Evolutionary conservation across 1,140 invertebrate species (phyloP).

Genomic region (Ostrea denselamellosa): DNA sequence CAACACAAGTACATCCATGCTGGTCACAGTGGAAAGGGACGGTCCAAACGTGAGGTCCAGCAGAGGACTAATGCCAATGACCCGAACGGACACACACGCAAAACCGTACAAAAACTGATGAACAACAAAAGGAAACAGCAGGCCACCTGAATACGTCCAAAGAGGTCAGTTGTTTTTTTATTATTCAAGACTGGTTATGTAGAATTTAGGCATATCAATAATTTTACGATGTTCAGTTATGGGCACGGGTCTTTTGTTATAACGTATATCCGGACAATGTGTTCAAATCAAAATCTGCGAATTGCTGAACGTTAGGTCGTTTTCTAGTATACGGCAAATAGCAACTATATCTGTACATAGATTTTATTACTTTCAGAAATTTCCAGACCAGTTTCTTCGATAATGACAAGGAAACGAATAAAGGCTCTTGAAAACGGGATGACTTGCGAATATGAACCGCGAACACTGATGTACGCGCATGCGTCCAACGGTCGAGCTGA

Average conservation of each 20-base stretch:
- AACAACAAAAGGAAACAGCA: conserved; percentile 71
- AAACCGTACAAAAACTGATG: conserved; percentile 71
- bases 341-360: no score
- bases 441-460: background rate
- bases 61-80: conserved; percentile 72
- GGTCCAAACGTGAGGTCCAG: conserved; percentile 71
- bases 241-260: no score
- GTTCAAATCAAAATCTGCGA: no score
- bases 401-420: conserved; percentile 25
- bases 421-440: conserved; percentile 3
- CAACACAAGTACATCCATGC: conserved; percentile 73
- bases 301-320: no score
- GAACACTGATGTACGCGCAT: background rate
- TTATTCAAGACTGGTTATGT: no score
- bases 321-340: no score
- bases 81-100: conserved; percentile 73
- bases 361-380: background rate
- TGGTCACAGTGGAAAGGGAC: conserved; percentile 74
- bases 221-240: no score
- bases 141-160: background rate
- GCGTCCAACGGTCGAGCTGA: background rate
- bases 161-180: background rate
- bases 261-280: no score
- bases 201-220: no score
- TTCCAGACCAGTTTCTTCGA: background rate